These are phyloP conservation scores for Matsumyia berberina DNA, from an alignment of 2,888 invertebrate genomes.

Conservation along the genomic window DNA sequence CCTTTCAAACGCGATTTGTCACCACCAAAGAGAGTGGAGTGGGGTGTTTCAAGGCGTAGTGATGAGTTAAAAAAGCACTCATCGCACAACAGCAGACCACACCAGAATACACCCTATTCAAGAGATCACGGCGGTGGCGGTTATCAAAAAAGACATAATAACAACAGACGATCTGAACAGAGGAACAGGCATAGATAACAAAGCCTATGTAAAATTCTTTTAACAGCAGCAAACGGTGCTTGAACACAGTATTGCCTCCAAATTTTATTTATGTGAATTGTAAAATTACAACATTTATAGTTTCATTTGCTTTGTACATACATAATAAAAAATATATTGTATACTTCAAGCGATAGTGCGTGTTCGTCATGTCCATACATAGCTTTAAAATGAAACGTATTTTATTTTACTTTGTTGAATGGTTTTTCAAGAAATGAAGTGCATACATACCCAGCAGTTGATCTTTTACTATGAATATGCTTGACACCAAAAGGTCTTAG, in stretches of 20 bases:
- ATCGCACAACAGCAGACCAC: conserved; percentile 68
- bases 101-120: conserved; percentile 74
- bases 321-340: conserved; percentile 17
- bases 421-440: no score
- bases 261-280: conserved; percentile 26
- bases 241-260: conserved; percentile 19
- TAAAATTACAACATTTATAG: conserved; percentile 27
- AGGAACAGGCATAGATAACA: conserved; percentile 77
- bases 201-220: background rate
- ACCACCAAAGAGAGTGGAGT: conserved; percentile 40
- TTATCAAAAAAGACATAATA: conserved; percentile 65
- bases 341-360: conserved; percentile 19
- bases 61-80: conserved; percentile 75
- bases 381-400: background rate
- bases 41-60: conserved; percentile 50
- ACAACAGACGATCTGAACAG: conserved; percentile 80
- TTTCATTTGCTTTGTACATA: conserved; percentile 13
- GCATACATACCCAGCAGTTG: no score
- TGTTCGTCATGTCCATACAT: conserved; percentile 12
- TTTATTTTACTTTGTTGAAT: background rate
- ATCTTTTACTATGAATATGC: no score
- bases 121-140: conserved; percentile 78
- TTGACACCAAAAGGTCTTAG: no score
- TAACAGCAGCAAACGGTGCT: conserved; percentile 11
- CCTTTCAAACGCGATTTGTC: conserved; percentile 50